Evolutionary conservation across 2,888 invertebrate species (phyloP), one percentile per base, ranked within the genome.

Genomic region (Lochmaea crataegi): DNA sequence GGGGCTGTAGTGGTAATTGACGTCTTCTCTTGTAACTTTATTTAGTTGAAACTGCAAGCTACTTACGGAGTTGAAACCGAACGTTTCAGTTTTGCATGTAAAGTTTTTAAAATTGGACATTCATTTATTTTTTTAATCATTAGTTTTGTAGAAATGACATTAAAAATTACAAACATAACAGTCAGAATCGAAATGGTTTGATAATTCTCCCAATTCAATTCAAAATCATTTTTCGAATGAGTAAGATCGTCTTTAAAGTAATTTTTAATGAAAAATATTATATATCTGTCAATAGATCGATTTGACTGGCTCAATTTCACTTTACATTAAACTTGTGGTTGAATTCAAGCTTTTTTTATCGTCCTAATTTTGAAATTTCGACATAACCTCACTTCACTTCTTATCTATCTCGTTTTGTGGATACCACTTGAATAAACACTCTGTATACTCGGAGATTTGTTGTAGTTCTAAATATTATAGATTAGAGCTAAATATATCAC

Each of bases 1-100:
- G 65, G 53, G 22, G 53, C 32, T 32, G 9, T 53, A 51, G 53
- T 53, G 53, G 53, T 53, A 53, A 53, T 53, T 53, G 53, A 53
- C 42, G 16, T 63, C 14, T 22, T 38, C 14, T 11, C 14, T 11
- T 26, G 32, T 16, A 42, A 42, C 61, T 61, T 61, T 61, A 61
- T 61, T 61, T 18, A n/a, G 61, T 26, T 61, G 38, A 26, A 61
- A 61, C 38, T 16, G 10, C 38, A 61, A 26, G 61, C 22, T 4
- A 14, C 45, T 45, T 45, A 51, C 14, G 6, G n/a, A 51, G 51
- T 14, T 12, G 0, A 58, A 45, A 68, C 42, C 12, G 41, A 60
- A 68, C 11, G 58, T 10, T 56, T 67, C 1, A 38, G 58, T 51
- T 51, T 51, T 51, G 51, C 51, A 51, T 51, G 16, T 5, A 5